Base-by-base conservation (phyloP, 92 coral and sea anemone species). In the Zoanthus sansibaricus region DNA sequence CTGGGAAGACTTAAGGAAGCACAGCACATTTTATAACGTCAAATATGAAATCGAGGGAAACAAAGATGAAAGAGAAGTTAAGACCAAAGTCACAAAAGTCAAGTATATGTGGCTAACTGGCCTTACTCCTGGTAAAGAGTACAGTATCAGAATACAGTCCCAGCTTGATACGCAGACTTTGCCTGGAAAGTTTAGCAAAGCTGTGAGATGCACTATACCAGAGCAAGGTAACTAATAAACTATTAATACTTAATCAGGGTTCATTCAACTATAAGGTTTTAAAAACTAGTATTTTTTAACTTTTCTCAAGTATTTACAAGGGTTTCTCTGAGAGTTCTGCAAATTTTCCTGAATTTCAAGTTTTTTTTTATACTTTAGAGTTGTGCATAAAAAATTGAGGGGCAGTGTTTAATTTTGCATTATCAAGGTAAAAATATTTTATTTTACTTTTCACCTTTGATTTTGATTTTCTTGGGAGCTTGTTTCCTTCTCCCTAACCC, bases 1-100 rank as follows among this genome's bases (percentile, higher is more conserved):
- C 7, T 94, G 98, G 98, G 83, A 94, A 52, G 87, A 64, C 52
- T 75, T 78, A 20, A 47, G 88, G 18, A 88, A 61, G 61, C 76
- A 75, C 56, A 83, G 83, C 20, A 87, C 93, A 17, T 87, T 75
- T 37, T 94, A 94, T 74, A 76, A 79, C 10, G 88, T 94, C 31
- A 77, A 75, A 56, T 94, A 93, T 56, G 72, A 88, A 33, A 67
- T 84, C 42, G 78, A 76, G 44, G 87, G 86, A 25, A 89, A 86
- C 86, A 51, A 73, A 6, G 89, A 83, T 78, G 54, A 32, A 42
- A 85, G 85, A 79, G 76, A 73, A 15, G 20, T 32, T 6, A 79
- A 69, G 62, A 61, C 21, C 21, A 33, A 62, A 52, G 90, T 80
- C 4, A 13, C 56, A 56, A 66, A 75, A 6, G 88, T 80, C 61